These are phyloP conservation scores for Oscheius sp. DNA, from an alignment of 2,888 invertebrate species.

Conservation along the genomic window DNA sequence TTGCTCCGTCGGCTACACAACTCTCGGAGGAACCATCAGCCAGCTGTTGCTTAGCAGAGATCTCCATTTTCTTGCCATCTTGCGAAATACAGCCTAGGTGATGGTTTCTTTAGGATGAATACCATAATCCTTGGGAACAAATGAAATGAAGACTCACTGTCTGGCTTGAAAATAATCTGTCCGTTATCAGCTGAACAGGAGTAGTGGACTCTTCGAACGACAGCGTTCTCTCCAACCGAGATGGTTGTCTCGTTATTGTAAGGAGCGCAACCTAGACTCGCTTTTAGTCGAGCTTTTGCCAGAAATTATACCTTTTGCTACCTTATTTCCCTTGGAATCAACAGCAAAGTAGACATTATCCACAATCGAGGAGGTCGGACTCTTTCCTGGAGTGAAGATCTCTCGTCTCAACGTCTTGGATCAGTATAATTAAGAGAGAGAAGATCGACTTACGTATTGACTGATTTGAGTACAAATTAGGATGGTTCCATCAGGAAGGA, in stretches of 20 bases:
- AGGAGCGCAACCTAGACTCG: not conserved
- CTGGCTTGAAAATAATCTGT: not conserved
- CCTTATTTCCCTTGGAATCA: not conserved
- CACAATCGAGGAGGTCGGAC: not conserved
- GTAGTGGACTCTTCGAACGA: not conserved
- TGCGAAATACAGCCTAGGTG: not conserved
- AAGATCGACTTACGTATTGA: not conserved
- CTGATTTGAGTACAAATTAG: not conserved
- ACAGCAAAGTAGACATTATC: not conserved
- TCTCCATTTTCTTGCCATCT: not conserved
- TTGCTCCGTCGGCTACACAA: slow-evolving; percentile 3
- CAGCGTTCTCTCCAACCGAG: not conserved
- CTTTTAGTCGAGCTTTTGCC: no score
- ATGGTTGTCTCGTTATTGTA: not conserved
- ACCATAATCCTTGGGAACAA: not conserved
- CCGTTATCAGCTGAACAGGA: not conserved
- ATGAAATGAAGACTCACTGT: not conserved
- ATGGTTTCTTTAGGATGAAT: no score
- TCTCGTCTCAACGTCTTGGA: not conserved
- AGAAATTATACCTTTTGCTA: not conserved
- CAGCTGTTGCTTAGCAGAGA: not conserved
- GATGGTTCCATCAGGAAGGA: slow-evolving; percentile 3
- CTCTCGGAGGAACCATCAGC: not conserved
- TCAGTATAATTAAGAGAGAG: not conserved
- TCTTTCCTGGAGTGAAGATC: slow-evolving; percentile 7